phyloP scores from a whole-genome alignment of 2,797 vertebrate species.

The Eurystomus glaucurus region DNA sequence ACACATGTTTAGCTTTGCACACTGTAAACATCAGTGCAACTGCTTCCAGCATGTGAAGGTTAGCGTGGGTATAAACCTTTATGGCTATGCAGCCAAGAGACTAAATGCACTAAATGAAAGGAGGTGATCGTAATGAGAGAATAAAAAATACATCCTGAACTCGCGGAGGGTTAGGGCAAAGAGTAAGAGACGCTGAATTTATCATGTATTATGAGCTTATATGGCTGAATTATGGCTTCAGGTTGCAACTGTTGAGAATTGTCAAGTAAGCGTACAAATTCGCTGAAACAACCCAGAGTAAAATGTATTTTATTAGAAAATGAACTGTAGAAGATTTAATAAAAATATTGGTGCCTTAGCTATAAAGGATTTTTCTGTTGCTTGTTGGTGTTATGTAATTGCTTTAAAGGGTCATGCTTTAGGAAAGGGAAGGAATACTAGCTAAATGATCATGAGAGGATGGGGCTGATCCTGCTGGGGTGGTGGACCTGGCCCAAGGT shows the following conservation, averaged over 20 bases:
- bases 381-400: not conserved
- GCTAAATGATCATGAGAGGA: not conserved
- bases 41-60: not conserved
- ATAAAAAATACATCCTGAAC: not conserved
- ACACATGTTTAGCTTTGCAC: not conserved
- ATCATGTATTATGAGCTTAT: constrained; percentile 9
- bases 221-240: constrained; percentile 2
- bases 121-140: not conserved
- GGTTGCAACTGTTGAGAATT: not conserved
- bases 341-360: not conserved
- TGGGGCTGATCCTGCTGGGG: not conserved
- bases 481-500: not conserved
- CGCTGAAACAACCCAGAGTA: not conserved
- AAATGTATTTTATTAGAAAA: not conserved
- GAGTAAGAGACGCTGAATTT: constrained; percentile 18
- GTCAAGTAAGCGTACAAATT: not conserved
- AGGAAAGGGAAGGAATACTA: not conserved
- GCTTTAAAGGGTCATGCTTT: not conserved
- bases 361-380: not conserved
- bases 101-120: not conserved
- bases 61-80: not conserved
- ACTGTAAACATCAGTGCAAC: not conserved
- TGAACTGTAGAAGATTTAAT: not conserved
- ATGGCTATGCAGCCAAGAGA: not conserved
- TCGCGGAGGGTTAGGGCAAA: constrained; percentile 5